A percentile compares a stretch with the other conserved stretches of the same genome.
Evolutionary conservation across 2,113 vertebrate genomes (phyloP).

Genomic region (Electrona antarctica): DNA sequence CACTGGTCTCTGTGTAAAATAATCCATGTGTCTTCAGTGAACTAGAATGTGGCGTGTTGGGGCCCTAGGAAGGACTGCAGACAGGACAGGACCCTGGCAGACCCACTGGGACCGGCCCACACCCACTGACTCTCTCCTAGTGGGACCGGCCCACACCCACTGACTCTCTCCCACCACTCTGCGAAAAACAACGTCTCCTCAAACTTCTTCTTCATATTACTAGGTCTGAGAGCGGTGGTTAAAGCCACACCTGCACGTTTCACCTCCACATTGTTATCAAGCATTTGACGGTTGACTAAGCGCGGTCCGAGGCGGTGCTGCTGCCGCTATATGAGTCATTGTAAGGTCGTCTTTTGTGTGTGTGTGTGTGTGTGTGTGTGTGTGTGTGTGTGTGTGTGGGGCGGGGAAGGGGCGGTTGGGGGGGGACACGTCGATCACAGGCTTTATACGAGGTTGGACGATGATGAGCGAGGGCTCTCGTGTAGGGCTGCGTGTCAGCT

Average conservation of each 20-base stretch:
- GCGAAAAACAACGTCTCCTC: slow-evolving; percentile 33
- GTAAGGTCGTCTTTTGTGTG: slow-evolving; percentile 30
- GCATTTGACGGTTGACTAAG: background rate
- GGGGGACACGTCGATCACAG: too few species aligned
- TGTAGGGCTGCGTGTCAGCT: slow-evolving; percentile 3
- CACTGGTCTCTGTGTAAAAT: slow-evolving; percentile 7
- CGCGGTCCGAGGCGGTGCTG: background rate
- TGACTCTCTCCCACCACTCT: background rate
- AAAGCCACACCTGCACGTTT: too few species aligned
- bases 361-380: too few species aligned
- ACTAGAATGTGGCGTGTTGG: slow-evolving; percentile 52
- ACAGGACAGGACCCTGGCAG: slow-evolving; percentile 41
- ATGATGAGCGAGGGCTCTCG: slow-evolving; percentile 35
- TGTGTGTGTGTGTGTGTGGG: too few species aligned
- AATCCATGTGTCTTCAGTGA: slow-evolving; percentile 51
- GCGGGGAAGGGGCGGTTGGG: too few species aligned
- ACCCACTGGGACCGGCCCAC: slow-evolving; percentile 19
- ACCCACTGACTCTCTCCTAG: background rate
- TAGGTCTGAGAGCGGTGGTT: slow-evolving; percentile 41
- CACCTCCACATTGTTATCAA: too few species aligned
- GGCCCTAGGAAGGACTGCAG: slow-evolving; percentile 61
- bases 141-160: slow-evolving; percentile 19
- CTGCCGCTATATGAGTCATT: background rate
- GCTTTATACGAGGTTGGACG: background rate
- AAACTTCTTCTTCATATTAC: slow-evolving; percentile 46